Base-by-base conservation (phyloP, 2,797 vertebrate species). In the Silurus aristotelis region DNA sequence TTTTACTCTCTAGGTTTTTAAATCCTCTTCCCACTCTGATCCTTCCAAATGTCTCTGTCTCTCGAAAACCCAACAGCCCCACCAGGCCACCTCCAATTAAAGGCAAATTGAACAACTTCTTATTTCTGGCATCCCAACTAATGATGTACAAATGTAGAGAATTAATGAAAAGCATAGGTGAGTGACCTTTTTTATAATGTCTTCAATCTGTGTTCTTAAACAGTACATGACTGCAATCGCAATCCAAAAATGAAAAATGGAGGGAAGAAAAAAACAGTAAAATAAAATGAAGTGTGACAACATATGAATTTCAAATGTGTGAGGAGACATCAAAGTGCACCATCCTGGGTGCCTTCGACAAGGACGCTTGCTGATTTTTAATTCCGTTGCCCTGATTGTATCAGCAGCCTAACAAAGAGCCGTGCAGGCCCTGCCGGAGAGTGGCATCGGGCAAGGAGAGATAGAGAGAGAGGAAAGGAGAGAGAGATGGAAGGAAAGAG, bases 261-360 rank as follows among this genome's bases (percentile, higher is more conserved):
- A 19, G 48, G 38, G 58, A 31, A 46, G 85, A 91, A 88, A 66
- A 88, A 75, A 78, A 58, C 86, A 27, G 88, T 89, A 89, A 91
- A 90, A 88, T 92, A 94, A 95, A 94, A 95, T 94, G 92, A 95
- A 95, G 93, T 95, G 95, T 95, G 94, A 95, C 94, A 95, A 95
- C 94, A 95, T 95, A 96, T 95, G 95, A 95, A 96, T 95, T 95
- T 95, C 94, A 95, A 95, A 95, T 95, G 95, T 94, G 91, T 88
- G 89, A 91, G 92, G 93, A 94, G 93, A 95, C 95, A 95, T 95
- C 94, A 95, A 96, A 96, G 95, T 94, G 90, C 86, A 80, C 93
- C 92, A 93, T 94, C 94, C 94, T 91, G 94, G 92, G 93, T 91
- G 92, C 92, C 93, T 95, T 90, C 90, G 92, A 95, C 95, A 95